Percentiles rank a stretch among this genome's conserved stretches.
phyloP scores from a whole-genome alignment of 2,797 vertebrate genomes.

The Alectoris magna region DNA sequence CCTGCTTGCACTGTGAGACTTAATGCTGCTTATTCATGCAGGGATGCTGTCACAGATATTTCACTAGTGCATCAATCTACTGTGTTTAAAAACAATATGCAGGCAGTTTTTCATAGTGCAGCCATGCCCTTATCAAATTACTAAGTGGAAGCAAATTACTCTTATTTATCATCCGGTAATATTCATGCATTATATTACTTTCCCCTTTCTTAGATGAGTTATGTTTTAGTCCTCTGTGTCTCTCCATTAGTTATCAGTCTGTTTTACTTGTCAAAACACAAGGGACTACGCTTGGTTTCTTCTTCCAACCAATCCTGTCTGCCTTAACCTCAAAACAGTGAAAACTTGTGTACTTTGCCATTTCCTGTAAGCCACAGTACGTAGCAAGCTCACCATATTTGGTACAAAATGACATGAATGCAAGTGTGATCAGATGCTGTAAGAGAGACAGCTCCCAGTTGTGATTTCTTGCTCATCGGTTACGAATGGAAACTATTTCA shows the following conservation, averaged over 20 bases:
- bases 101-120: background rate
- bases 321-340: background rate
- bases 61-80: accelerated
- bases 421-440: background rate
- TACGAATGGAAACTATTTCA: background rate
- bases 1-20: background rate
- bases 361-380: background rate
- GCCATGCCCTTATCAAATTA: background rate
- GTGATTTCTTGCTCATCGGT: background rate
- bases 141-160: background rate
- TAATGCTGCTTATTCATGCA: accelerated
- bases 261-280: background rate
- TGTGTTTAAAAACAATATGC: accelerated
- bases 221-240: background rate
- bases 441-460: background rate
- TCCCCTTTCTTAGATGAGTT: background rate
- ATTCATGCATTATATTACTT: background rate
- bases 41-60: background rate
- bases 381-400: background rate
- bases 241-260: background rate
- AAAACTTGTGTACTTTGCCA: background rate
- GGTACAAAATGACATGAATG: background rate
- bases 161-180: background rate
- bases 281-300: background rate
- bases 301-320: background rate